phyloP scores from a whole-genome alignment of 2,797 vertebrate species.

The Trematomus bernacchii region DNA sequence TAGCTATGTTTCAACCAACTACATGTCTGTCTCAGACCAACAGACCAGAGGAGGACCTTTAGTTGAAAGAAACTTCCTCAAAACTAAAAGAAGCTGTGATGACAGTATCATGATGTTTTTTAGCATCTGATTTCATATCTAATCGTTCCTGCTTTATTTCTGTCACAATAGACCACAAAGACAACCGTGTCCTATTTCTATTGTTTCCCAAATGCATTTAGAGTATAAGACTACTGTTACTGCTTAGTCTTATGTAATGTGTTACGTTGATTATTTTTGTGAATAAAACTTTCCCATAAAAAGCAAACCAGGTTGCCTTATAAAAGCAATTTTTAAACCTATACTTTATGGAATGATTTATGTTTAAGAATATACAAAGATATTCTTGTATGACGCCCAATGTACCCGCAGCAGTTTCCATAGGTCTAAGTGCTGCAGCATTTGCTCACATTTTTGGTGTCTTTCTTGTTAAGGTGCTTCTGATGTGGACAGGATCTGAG shows the following conservation, averaged over 20 bases:
- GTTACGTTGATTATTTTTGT: neutral
- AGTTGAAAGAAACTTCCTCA: neutral
- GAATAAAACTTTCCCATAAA: conserved; percentile 5
- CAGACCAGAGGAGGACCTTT: neutral
- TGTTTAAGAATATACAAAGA: neutral
- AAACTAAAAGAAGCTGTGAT: neutral
- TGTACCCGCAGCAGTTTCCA: conserved; percentile 1
- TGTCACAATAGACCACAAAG: neutral
- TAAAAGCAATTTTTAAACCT: neutral
- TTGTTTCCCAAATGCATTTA: neutral
- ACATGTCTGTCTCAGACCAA: neutral
- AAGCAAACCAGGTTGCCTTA: neutral
- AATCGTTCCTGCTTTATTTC: neutral
- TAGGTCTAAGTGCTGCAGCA: conserved; percentile 16
- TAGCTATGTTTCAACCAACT: neutral
- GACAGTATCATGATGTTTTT: conserved; percentile 7
- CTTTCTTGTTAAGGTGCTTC: conserved; percentile 26
- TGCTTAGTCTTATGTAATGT: neutral
- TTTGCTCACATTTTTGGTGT: conserved; percentile 14
- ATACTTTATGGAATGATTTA: neutral
- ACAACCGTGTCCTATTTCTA: neutral
- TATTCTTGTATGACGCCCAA: conserved; percentile 35
- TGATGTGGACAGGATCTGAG: conserved; percentile 68
- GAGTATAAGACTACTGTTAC: neutral
- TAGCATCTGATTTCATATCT: conserved; percentile 16